phyloP scores from a whole-genome alignment of 2,113 vertebrate species.

The Gymnarchus niloticus region DNA sequence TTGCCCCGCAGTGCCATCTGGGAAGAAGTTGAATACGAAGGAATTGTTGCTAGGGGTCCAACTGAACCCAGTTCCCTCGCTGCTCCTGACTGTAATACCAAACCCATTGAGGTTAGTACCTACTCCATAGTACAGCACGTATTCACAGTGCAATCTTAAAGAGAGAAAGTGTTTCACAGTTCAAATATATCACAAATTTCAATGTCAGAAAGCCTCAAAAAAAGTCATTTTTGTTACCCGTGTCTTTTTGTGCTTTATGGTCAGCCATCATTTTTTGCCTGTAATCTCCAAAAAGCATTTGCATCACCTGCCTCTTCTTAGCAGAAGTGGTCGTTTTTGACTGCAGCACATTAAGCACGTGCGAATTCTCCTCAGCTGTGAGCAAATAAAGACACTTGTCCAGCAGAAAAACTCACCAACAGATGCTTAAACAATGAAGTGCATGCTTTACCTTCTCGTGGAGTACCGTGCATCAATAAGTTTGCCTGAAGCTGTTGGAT shows the following conservation, averaged over 20 bases:
- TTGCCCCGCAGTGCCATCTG: slow-evolving; percentile 7
- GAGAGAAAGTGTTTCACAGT: neutral
- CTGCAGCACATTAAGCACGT: slow-evolving; percentile 27
- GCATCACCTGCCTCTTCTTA: slow-evolving; percentile 46
- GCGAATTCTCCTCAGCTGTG: slow-evolving; percentile 37
- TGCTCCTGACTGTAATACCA: neutral
- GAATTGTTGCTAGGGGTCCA: slow-evolving; percentile 48
- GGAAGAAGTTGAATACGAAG: slow-evolving; percentile 59
- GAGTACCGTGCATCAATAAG: slow-evolving; percentile 15
- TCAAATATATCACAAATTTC: neutral
- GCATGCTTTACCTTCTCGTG: slow-evolving; percentile 30
- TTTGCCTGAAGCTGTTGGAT: slow-evolving; percentile 41
- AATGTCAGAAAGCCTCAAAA: neutral
- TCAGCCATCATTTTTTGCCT: slow-evolving; percentile 41
- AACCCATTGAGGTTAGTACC: neutral
- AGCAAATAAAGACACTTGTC: neutral
- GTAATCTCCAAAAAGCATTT: slow-evolving; percentile 36
- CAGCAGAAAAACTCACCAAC: neutral
- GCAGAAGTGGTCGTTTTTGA: slow-evolving; percentile 26
- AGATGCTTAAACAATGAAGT: neutral
- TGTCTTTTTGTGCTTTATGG: slow-evolving; percentile 17
- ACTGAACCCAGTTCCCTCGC: neutral
- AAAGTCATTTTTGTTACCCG: slow-evolving; percentile 36
- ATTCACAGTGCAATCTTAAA: neutral
- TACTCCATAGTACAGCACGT: neutral